phyloP scores from a whole-genome alignment of 2,113 vertebrate genomes.

The Sorex fumeus region DNA sequence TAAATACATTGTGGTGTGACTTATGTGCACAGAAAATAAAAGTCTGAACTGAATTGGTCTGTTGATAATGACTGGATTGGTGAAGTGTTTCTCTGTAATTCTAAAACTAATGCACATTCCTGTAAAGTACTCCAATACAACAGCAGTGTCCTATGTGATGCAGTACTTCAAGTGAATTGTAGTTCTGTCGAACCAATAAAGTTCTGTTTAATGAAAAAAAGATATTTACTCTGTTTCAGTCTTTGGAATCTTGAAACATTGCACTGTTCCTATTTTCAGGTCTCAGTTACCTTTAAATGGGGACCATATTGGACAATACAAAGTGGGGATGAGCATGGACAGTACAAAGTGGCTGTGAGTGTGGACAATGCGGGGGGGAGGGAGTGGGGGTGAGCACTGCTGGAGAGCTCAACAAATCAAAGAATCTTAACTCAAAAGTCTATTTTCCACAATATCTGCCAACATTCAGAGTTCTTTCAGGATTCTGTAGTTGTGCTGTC shows the following conservation, averaged over 20 bases:
- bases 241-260: constrained; percentile 13
- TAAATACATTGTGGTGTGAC: constrained; percentile 18
- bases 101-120: constrained; percentile 55
- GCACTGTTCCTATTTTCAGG: not conserved
- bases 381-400: not conserved
- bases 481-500: not conserved
- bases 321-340: not conserved
- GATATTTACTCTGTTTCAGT: not conserved
- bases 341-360: not conserved
- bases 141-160: not conserved
- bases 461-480: not conserved
- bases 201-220: constrained; percentile 57
- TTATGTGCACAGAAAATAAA: constrained; percentile 35
- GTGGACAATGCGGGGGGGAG: not conserved
- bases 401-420: not conserved
- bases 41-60: not conserved
- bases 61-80: constrained; percentile 10
- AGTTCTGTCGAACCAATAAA: constrained; percentile 75
- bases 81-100: constrained; percentile 18
- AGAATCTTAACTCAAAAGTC: not conserved
- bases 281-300: not conserved
- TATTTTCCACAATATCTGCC: not conserved
- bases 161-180: constrained; percentile 59
- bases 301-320: not conserved
- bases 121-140: not conserved